Evolutionary conservation across 2,113 vertebrate genomes (phyloP), one percentile per base, ranked within the genome.

Genomic region (human): DNA sequence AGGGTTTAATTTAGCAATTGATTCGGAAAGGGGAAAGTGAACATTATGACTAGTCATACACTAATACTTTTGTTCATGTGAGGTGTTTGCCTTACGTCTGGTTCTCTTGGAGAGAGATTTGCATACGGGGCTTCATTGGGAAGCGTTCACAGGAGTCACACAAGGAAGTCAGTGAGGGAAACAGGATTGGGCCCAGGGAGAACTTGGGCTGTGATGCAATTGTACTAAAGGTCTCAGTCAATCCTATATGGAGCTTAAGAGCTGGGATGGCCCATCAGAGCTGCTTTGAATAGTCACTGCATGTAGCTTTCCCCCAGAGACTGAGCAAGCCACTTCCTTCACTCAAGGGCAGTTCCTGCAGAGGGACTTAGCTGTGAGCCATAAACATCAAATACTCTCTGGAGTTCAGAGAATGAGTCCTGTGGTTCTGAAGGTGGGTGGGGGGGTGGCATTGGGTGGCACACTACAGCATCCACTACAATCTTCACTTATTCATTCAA

Each of bases 141-240:
- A 8, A 9, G 6, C 4, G 13, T 66, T n/a, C 0, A 0, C 4
- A 45, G 68, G 57, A 68, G 55, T 7, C 12, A 30, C 68, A 89
- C 20, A 73, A 30, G 13, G 3, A 3, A 32, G 25, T 27, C 43
- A 30, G 22, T 23, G 9, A 22, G 9, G 22, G 40, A 50, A 52
- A 14, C n/a, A 10, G 25, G 27, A 23, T 0, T 18, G 27, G 16
- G 72, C 5, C n/a, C 0, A 10, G 13, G 32, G n/a, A 72, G 66
- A 48, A 30, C 0, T 0, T 9, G 43, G 16, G 14, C 45, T 45
- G 35, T 3, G 1, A 20, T 5, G 9, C 2, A 17, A 3, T 14
- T 59, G 17, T 35, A n/a, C 5, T 20, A 43, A 70, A 83, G 82
- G 45, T 43, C 35, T 35, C 45, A 2, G 8, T 11, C 48, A n/a